Evolutionary conservation across 1,140 invertebrate genomes (phyloP), one percentile per base, ranked within the genome.

Genomic region (Cepaea nemoralis): DNA sequence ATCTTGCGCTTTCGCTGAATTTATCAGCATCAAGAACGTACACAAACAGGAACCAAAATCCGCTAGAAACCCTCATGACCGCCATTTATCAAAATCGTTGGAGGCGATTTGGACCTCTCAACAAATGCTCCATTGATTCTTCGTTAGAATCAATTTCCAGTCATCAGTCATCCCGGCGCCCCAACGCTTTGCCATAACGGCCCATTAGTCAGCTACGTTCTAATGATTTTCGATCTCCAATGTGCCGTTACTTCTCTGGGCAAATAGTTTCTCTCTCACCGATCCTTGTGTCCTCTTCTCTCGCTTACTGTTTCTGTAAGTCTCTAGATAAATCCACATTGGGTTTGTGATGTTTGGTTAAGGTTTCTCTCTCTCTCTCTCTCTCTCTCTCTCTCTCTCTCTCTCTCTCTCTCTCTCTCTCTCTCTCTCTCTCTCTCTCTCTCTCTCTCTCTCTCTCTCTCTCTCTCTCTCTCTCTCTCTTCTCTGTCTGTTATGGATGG

Each of bases 61-160:
- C 50, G 22, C 14, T 14, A 55, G n/a, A 55, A 12, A 22, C 50
- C 50, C 22, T 24, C n/a, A 14, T n/a, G n/a, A 55, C 24, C 50
- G 5, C n/a, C 50, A 55, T 55, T 55, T 24, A 55, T 55, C 50
- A 55, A 55, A 55, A 55, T 55, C 50, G 14, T 55, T 55, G 14
- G n/a, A 14, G n/a, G 50, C 50, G n/a, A 45, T 55, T 55, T 55
- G 2, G 50, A 22, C 50, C 50, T n/a, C 50, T 55, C 50, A 14
- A 22, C 12, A n/a, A 55, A 22, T n/a, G 50, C 12, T 55, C 50
- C 50, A 55, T 55, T 55, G 50, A 55, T 55, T 55, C 50, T 55
- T 55, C 50, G 50, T 55, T 22, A 55, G 50, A 55, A 55, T 55
- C 50, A 55, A 55, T 55, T 55, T 55, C n/a, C 50, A 22, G 50